Evolutionary conservation across 1,140 invertebrate genomes (phyloP), one percentile per base, ranked within the genome.

Genomic region (Hypsibius dujardini): DNA sequence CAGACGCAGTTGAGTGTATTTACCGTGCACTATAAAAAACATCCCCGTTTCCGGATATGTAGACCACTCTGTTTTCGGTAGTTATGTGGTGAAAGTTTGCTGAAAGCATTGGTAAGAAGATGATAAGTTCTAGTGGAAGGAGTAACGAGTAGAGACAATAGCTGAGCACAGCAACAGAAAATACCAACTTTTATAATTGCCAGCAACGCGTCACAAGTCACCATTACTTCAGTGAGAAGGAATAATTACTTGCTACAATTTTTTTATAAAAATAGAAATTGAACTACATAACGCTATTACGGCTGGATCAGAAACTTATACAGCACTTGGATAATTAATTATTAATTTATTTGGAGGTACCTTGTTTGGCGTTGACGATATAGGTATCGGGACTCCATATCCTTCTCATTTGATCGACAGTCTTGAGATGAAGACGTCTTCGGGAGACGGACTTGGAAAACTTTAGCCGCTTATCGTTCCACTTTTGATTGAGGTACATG

Each of bases 291-390:
- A 28, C 28, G 28, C 28, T 28, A 28, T 28, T 28, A 28, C 28
- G 28, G 28, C 28, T 28, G 28, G 28, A 28, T 28, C 28, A 28
- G 28, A 28, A 28, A 28, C 28, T 28, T 28, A 28, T 28, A 28
- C 28, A 28, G 28, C 28, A 28, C 28, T 28, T 56, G n/a, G 50
- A 56, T 56, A 56, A 56, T 56, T 12, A 12, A 7, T 56, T 7
- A 12, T 56, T 56, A 56, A 56, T 56, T 56, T 56, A n/a, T 56
- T 56, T 56, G 50, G 7, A 12, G 50, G 12, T 42, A 67, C 62
- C 62, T 67, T 67, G 62, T 67, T 67, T 67, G 12, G 62, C 62
- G 62, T 67, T 67, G 7, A 67, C 62, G 62, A 67, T 67, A 42
- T 67, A 67, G 12, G 62, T 67, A 42, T 67, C 62, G 12, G 62